Conservation (phyloP, 1,140 invertebrate species). For the Zaprionus africanus region DNA sequence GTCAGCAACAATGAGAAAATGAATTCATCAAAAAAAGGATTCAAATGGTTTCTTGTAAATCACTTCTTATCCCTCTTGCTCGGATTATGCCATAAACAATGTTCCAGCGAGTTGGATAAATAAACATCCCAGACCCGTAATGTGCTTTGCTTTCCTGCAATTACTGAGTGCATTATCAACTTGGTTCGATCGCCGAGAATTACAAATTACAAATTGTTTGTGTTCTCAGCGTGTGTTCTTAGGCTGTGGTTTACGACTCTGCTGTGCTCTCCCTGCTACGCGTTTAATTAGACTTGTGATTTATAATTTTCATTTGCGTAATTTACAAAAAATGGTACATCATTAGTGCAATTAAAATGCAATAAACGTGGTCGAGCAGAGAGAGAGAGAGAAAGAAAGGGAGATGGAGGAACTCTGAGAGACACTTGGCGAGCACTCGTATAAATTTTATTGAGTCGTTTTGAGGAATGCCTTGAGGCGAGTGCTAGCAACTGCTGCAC, state of each 20-base stretch:
- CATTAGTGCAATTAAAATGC: slow-evolving; percentile 74
- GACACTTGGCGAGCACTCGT: slow-evolving; percentile 55
- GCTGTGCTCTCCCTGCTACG: slow-evolving; percentile 6
- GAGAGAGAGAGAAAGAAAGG: neutral
- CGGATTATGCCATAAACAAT: neutral
- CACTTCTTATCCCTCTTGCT: neutral
- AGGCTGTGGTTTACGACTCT: slow-evolving; percentile 22
- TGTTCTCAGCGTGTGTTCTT: slow-evolving; percentile 19
- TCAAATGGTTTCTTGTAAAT: neutral
- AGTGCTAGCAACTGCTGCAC: slow-evolving; percentile 30
- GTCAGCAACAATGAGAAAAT: neutral
- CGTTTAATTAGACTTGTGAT: slow-evolving; percentile 58
- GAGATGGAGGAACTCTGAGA: slow-evolving; percentile 15
- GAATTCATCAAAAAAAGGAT: neutral
- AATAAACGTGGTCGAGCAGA: slow-evolving; percentile 55
- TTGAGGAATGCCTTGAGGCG: slow-evolving; percentile 48
- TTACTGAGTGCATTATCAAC: slow-evolving; percentile 4
- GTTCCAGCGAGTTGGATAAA: neutral
- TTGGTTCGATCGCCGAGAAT: neutral
- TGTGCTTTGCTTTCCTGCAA: neutral
- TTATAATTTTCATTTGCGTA: slow-evolving; percentile 64
- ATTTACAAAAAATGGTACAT: slow-evolving; percentile 63
- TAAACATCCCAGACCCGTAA: neutral
- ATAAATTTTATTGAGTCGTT: slow-evolving; percentile 78
- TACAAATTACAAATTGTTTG: neutral